These are phyloP conservation scores for Lithodes maja DNA, from an alignment of 2,888 invertebrate genomes.

Conservation along the genomic window DNA sequence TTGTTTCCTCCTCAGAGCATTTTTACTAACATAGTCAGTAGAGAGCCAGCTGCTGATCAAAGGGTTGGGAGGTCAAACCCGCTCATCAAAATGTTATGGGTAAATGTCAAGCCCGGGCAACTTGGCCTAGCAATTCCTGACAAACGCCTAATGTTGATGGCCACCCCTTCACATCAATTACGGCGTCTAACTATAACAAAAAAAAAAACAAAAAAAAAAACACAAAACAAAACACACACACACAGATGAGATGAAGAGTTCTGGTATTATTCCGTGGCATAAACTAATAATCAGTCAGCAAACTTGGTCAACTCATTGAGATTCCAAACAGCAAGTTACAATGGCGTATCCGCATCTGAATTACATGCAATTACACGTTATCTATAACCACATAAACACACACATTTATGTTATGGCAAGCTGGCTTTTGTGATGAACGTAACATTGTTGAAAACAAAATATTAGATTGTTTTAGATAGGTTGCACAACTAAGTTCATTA, in stretches of 20 bases:
- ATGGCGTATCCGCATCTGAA: constrained; percentile 64
- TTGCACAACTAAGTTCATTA: background rate
- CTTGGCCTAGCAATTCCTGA: too few species aligned
- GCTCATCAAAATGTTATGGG: too few species aligned
- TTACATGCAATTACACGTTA: constrained; percentile 64
- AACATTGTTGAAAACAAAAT: background rate
- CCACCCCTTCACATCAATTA: too few species aligned
- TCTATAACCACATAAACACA: constrained; percentile 61
- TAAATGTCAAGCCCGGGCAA: too few species aligned
- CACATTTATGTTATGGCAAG: constrained; percentile 44
- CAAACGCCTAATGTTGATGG: too few species aligned
- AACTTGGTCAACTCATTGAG: constrained; percentile 66
- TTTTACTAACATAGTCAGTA: too few species aligned
- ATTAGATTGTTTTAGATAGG: background rate
- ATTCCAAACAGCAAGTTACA: constrained; percentile 63
- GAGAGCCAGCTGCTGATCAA: too few species aligned
- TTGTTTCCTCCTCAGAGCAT: constrained; percentile 37
- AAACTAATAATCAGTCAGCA: constrained; percentile 63
- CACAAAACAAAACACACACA: too few species aligned
- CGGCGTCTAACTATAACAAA: too few species aligned
- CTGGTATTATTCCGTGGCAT: constrained; percentile 49
- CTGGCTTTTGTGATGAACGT: background rate
- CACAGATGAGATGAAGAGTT: constrained; percentile 46
- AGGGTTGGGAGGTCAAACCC: too few species aligned
- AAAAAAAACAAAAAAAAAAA: too few species aligned